Base-by-base conservation (phyloP, 92 coral and sea anemone genomes). In the Zoanthus gigantus region DNA sequence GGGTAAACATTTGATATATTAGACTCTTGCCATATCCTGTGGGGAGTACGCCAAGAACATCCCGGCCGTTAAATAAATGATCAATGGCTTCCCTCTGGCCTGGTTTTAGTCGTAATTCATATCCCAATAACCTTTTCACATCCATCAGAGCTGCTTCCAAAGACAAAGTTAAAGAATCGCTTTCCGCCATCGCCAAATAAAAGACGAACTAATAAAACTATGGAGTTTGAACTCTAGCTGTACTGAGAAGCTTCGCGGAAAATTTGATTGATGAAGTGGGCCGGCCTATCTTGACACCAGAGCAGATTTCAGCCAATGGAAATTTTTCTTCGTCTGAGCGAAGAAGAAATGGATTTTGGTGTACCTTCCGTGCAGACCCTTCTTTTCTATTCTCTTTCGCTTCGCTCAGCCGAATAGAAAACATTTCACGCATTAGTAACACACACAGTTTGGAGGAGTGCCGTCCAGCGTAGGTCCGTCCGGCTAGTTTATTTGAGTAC, bases 1-100 rank as follows among this genome's bases (percentile, higher is more conserved):
- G 2, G n/a, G 54, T 78, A 84, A 84, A 46, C 9, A 29, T 12
- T 53, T 84, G 88, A 16, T 67, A 73, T 30, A 84, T 53, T 7
- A 56, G 32, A 54, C 72, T 72, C 46, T 85, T 85, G 29, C 89
- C 82, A 79, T 56, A 74, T 45, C 76, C 89, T 18, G 83, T 34
- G 4, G 89, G 89, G 12, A 85, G 61, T 7, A 85, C 75, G 37
- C 74, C 75, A 16, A 85, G 45, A 17, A 74, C 75, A 4, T 85
- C 89, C 2, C 67, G 37, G 7, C 76, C 83, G 6, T 85, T 47
- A 16, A 74, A 28, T 30, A 74, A 37, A 74, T 45, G 58, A 9
- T 74, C 58, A 2, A 46, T 16, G 6, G 58, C 79, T 15, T 44
- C 58, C 46, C 12, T 45, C 61, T 74, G 79, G 28, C 23, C 42